Percentiles rank a stretch among this genome's conserved stretches.
Conservation (phyloP, 2,113 vertebrate genomes). For the Crotalus horridus region DNA sequence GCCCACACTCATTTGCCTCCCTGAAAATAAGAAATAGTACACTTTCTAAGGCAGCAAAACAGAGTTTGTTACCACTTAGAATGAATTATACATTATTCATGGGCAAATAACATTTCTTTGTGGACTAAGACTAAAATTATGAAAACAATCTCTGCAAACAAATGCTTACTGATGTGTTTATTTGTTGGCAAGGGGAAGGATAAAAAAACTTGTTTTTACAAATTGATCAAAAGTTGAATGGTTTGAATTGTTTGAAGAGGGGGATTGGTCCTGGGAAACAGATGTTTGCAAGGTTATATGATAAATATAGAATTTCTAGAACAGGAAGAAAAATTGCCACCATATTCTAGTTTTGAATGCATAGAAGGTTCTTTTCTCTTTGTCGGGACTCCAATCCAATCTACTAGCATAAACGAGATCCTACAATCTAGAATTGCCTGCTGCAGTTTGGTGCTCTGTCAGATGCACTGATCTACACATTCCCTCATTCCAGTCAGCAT, state of each 20-base stretch:
- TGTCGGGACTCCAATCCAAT: neutral
- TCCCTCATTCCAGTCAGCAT: neutral
- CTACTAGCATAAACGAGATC: neutral
- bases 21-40: constrained; percentile 60
- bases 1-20: constrained; percentile 46
- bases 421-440: neutral
- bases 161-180: constrained; percentile 40
- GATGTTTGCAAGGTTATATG: constrained; percentile 15
- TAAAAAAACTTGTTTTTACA: constrained; percentile 31
- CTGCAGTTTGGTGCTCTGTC: neutral
- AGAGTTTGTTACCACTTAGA: constrained; percentile 65
- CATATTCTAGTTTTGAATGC: constrained; percentile 1
- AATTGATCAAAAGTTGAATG: constrained; percentile 14
- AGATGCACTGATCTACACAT: neutral
- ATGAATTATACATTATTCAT: constrained; percentile 60
- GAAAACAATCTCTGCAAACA: constrained; percentile 61
- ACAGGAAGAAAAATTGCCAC: constrained; percentile 5
- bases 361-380: neutral
- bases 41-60: constrained; percentile 57
- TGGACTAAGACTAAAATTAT: constrained; percentile 41
- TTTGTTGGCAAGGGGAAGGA: neutral
- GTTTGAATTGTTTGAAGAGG: neutral
- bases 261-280: neutral
- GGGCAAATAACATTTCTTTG: constrained; percentile 62
- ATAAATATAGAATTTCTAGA: constrained; percentile 10